Base-by-base conservation (phyloP, 2,113 vertebrate species). In the Pleuronectes platessa region DNA sequence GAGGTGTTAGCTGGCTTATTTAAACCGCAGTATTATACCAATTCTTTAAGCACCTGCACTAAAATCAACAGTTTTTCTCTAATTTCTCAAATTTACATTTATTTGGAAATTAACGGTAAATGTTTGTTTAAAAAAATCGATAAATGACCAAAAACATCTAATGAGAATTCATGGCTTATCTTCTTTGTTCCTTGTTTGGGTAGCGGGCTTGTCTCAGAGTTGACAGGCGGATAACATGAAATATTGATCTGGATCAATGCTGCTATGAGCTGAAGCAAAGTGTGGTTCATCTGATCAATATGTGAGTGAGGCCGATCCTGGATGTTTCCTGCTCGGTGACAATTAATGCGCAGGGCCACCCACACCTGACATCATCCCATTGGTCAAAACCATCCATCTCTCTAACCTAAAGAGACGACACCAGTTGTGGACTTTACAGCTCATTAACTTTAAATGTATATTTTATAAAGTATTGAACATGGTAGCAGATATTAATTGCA, bases 171-270 rank as follows among this genome's bases (percentile, higher is more conserved):
- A 14, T 56, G 63, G 56, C 74, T 83, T 89, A 69, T 63, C 51
- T 35, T 76, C 69, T 76, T 77, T 70, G 65, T 72, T 54, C 63
- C 64, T 31, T 66, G 62, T 45, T 10, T 8, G 23, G 60, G 72
- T 59, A 64, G 3, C 4, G n/a, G n/a, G 15, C 62, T 77, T 60
- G 74, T 78, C 83, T 76, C 53, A 42, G 54, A 75, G 53, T 61
- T 78, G 85, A 88, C 87, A 78, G 71, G 74, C 83, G 88, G 90
- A 91, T 91, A 81, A 92, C 92, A 93, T 93, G 80, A 93, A 92
- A 87, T 87, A 94, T 92, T 89, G 92, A 93, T 90, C 42, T 23
- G 37, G 78, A 84, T 83, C 78, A 74, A 86, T 85, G 74, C 26
- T 35, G 61, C 78, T 74, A 78, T 80, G 54, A 78, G 73, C 68